phyloP scores from a whole-genome alignment of 2,113 vertebrate species.

The Pontoporia blainvillei region DNA sequence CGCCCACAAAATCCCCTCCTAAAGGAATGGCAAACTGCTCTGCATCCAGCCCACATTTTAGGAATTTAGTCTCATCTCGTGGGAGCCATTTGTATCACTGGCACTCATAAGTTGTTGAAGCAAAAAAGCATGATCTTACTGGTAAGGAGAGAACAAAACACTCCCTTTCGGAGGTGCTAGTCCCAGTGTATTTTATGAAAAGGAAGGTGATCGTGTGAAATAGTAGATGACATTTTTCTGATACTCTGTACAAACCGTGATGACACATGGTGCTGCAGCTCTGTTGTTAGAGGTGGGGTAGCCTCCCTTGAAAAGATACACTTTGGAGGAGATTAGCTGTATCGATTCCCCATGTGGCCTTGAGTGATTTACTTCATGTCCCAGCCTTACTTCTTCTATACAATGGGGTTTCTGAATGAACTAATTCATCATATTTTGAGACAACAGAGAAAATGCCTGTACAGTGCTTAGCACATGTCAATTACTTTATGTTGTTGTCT shows the following conservation, averaged over 20 bases:
- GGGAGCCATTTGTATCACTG: neutral
- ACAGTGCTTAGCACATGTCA: neutral
- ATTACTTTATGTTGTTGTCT: neutral
- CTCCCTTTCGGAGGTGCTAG: neutral
- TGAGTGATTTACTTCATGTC: neutral
- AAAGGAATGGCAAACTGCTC: neutral
- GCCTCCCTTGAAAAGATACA: neutral
- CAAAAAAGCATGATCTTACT: neutral
- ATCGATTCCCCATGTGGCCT: neutral
- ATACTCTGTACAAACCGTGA: neutral
- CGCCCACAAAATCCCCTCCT: neutral
- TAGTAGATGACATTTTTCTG: neutral
- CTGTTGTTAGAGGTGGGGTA: neutral
- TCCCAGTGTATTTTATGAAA: neutral
- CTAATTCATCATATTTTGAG: neutral
- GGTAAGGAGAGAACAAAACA: neutral
- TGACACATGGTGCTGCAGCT: neutral
- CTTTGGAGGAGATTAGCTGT: neutral
- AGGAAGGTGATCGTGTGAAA: neutral
- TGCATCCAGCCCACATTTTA: neutral
- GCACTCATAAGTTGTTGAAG: neutral
- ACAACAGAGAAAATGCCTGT: neutral
- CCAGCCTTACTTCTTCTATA: neutral
- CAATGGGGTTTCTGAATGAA: neutral
- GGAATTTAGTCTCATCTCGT: neutral